Conservation (phyloP, 2,113 vertebrate genomes). For the human region DNA sequence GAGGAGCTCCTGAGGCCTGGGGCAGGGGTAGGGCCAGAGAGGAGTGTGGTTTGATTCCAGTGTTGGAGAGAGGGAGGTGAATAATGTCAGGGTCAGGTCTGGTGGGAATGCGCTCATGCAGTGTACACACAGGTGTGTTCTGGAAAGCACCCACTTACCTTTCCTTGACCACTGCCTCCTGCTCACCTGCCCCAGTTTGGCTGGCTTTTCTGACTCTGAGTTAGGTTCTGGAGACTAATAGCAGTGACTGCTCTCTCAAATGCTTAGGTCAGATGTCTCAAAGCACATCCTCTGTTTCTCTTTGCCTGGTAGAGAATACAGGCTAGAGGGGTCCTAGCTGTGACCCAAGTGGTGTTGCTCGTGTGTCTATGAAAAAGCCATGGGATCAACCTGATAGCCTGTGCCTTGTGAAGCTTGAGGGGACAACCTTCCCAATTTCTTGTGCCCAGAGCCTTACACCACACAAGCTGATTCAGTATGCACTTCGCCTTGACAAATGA, state of each 20-base stretch:
- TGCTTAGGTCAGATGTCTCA: too few species aligned
- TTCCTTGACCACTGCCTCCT: neutral
- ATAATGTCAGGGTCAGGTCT: neutral
- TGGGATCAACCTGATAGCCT: neutral
- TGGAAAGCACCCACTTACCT: neutral
- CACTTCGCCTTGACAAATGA: neutral
- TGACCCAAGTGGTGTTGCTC: accelerated
- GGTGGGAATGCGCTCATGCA: accelerated
- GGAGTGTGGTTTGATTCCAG: neutral
- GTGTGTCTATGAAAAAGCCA: neutral
- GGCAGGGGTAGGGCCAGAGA: neutral
- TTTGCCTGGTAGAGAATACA: neutral
- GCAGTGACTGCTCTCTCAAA: neutral
- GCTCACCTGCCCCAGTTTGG: neutral
- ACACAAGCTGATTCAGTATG: neutral
- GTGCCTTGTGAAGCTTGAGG: accelerated
- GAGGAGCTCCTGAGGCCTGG: neutral
- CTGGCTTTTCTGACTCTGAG: neutral
- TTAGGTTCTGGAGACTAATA: neutral
- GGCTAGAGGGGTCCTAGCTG: neutral
- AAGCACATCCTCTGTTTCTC: neutral
- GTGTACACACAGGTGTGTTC: accelerated
- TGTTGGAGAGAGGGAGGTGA: neutral
- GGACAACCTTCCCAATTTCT: neutral
- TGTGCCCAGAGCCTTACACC: neutral